Evolutionary conservation across 2,888 invertebrate species (phyloP).

Genomic region (Bhutanitis thaidina): DNA sequence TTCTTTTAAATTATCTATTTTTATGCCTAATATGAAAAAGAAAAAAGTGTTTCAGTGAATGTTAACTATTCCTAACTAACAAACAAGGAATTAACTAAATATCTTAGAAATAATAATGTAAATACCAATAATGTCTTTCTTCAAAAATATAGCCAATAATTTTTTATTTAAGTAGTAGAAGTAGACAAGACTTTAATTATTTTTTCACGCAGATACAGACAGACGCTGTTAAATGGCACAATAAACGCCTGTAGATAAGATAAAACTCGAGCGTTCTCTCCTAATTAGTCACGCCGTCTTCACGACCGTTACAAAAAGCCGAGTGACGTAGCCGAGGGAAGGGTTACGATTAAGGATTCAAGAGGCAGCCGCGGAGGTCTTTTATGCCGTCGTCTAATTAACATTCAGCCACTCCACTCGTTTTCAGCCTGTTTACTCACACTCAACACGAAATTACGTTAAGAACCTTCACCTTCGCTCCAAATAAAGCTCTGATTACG

Average conservation of each 20-base stretch:
- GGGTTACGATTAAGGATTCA: constrained; percentile 64
- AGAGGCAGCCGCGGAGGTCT: constrained; percentile 43
- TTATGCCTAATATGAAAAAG: too few species aligned
- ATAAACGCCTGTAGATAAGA: constrained; percentile 20
- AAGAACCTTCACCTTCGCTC: constrained; percentile 36
- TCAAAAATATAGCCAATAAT: too few species aligned
- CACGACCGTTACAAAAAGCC: constrained; percentile 43
- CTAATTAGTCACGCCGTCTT: constrained; percentile 51
- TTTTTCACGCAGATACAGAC: not conserved
- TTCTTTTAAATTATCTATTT: too few species aligned
- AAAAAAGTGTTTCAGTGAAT: too few species aligned
- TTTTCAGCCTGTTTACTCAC: constrained; percentile 56
- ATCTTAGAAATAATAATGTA: too few species aligned
- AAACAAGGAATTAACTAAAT: too few species aligned
- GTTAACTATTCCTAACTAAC: too few species aligned
- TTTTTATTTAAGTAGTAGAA: too few species aligned
- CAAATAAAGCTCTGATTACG: constrained; percentile 36
- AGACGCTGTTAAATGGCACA: constrained; percentile 2
- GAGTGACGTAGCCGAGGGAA: constrained; percentile 38
- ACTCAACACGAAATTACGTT: constrained; percentile 47
- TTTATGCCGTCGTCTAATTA: constrained; percentile 51
- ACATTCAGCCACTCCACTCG: constrained; percentile 46
- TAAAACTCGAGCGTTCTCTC: constrained; percentile 28
- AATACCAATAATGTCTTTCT: too few species aligned
- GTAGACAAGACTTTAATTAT: not conserved